Percentiles rank a stretch among this genome's conserved stretches.
Evolutionary conservation across 2,888 invertebrate genomes (phyloP).

Genomic region (Stenodera caucasica): DNA sequence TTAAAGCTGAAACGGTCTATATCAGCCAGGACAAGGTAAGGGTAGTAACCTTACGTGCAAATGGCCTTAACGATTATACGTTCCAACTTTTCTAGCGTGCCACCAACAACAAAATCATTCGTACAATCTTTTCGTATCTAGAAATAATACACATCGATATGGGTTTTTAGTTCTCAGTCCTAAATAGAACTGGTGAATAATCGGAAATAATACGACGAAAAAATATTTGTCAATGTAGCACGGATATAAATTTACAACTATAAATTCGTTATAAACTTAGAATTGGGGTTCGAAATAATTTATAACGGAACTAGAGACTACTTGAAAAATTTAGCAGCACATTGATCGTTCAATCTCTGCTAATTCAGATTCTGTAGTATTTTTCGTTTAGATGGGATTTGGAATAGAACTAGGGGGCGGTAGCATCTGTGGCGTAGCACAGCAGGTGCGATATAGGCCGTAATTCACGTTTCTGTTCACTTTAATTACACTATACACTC

Average conservation of each 20-base stretch:
- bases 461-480: conserved; percentile 36
- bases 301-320: no score
- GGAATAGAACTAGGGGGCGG: conserved; percentile 27
- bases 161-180: background rate
- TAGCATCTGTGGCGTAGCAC: conserved; percentile 31
- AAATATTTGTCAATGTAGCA: no score
- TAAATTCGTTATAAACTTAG: no score
- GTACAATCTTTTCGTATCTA: no score
- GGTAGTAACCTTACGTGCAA: conserved; percentile 47
- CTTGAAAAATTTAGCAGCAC: no score
- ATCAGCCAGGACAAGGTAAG: conserved; percentile 48
- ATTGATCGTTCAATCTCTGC: no score
- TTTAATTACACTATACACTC: conserved; percentile 38
- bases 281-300: no score
- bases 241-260: no score
- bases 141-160: no score
- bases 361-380: no score
- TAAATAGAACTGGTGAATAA: no score
- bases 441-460: conserved; percentile 37
- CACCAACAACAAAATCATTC: conserved; percentile 20
- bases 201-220: no score
- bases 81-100: conserved; percentile 29
- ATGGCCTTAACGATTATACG: conserved; percentile 35
- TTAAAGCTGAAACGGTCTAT: conserved; percentile 33
- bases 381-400: background rate